These are phyloP conservation scores for Bombus difficillimus DNA, from an alignment of 1,140 invertebrate species.

Conservation along the genomic window DNA sequence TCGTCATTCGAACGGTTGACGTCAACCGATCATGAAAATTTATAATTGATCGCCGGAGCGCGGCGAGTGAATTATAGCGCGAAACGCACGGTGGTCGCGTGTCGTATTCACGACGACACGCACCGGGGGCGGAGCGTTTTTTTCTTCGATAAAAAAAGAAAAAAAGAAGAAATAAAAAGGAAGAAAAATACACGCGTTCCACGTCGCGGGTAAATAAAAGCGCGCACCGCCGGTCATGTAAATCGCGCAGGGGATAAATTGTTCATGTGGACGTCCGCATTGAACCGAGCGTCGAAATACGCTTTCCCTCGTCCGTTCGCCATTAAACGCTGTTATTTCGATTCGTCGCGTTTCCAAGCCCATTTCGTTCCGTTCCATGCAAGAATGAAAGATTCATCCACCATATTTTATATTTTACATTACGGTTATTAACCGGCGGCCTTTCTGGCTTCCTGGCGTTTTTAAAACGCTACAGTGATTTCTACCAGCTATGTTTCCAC, in stretches of 20 bases:
- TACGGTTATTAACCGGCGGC: not conserved
- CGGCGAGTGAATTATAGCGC: slow-evolving; percentile 21
- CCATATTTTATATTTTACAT: not conserved
- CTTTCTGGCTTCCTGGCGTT: too few species aligned
- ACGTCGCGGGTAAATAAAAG: slow-evolving; percentile 25
- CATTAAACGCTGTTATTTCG: not conserved
- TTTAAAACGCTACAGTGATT: too few species aligned
- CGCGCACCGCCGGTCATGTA: slow-evolving; percentile 25
- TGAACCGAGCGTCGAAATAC: not conserved
- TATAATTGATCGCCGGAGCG: slow-evolving; percentile 29
- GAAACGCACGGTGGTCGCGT: slow-evolving; percentile 13
- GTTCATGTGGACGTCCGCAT: not conserved
- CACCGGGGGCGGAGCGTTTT: not conserved
- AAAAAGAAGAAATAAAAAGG: not conserved
- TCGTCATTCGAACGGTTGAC: slow-evolving; percentile 30
- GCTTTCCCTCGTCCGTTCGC: too few species aligned
- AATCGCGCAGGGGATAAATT: slow-evolving; percentile 25
- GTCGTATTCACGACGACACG: not conserved
- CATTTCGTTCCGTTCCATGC: not conserved
- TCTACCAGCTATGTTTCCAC: too few species aligned
- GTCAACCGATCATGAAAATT: slow-evolving; percentile 38
- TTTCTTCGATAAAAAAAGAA: not conserved
- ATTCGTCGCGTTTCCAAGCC: not conserved
- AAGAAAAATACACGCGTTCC: not conserved
- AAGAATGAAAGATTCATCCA: not conserved